These are phyloP conservation scores for Shargacucullia verbasci DNA, from an alignment of 2,888 invertebrate genomes.

Conservation along the genomic window DNA sequence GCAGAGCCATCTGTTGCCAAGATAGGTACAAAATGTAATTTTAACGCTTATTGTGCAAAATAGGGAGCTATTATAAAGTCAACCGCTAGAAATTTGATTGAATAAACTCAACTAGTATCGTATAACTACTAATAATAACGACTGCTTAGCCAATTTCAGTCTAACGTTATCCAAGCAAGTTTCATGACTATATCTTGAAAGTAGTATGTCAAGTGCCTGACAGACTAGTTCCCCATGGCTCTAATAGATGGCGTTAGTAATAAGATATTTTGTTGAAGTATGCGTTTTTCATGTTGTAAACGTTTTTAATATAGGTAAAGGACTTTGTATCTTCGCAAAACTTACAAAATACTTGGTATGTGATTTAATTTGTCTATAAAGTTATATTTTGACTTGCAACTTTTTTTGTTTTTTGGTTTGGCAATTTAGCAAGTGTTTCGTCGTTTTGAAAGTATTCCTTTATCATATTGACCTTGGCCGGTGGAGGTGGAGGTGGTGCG, in stretches of 20 bases:
- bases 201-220: not conserved
- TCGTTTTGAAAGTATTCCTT: slow-evolving; percentile 31
- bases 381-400: no score
- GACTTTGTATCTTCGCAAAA: no score
- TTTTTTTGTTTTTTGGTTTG: not conserved
- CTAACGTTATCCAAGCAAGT: no score
- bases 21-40: not conserved
- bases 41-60: not conserved
- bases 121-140: no score
- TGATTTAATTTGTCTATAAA: no score
- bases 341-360: no score
- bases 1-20: slow-evolving; percentile 59
- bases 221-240: slow-evolving; percentile 22
- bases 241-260: slow-evolving; percentile 61
- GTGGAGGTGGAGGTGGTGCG: slow-evolving; percentile 54
- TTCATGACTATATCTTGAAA: not conserved
- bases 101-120: no score
- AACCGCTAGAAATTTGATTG: no score
- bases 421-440: not conserved
- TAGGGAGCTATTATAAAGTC: not conserved
- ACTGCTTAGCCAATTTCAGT: no score
- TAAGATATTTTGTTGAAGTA: not conserved
- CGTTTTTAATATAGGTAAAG: no score
- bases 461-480: slow-evolving; percentile 58
- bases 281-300: no score